Evolutionary conservation across 2,797 vertebrate species (phyloP), one percentile per base, ranked within the genome.

Genomic region (Furcifer pardalis): DNA sequence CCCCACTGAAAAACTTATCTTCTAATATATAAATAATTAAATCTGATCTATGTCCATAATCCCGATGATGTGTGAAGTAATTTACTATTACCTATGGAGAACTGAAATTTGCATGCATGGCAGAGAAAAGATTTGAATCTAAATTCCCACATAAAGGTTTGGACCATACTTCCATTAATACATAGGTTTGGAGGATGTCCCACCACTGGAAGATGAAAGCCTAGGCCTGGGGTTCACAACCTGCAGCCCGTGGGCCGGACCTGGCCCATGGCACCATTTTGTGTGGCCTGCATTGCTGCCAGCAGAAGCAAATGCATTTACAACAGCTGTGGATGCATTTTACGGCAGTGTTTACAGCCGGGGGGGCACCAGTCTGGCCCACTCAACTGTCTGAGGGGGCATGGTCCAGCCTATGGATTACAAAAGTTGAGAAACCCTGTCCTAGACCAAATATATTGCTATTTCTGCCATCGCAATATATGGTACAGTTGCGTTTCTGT

Each of bases 401-500:
- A n/a, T n/a, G n/a, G n/a, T n/a, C n/a, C n/a, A n/a, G n/a, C n/a
- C n/a, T n/a, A n/a, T n/a, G n/a, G n/a, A n/a, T n/a, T n/a, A n/a
- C n/a, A n/a, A n/a, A n/a, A n/a, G n/a, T n/a, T n/a, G n/a, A n/a
- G n/a, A n/a, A n/a, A n/a, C n/a, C n/a, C n/a, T n/a, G n/a, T n/a
- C n/a, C n/a, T n/a, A n/a, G n/a, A n/a, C n/a, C n/a, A n/a, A n/a
- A n/a, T n/a, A n/a, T n/a, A n/a, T n/a, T n/a, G n/a, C n/a, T n/a
- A 46, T 85, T 76, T 81, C 49, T 32, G 17, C 49, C 63, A 37
- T 17, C 59, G 2, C 23, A 10, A 65, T 10, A 37, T 35, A 23
- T 60, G 72, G 25, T n/a, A 25, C n/a, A 83, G 77, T 10, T 79
- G 73, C 59, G 71, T 60, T 81, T 80, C 82, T 91, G 44, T 27